These are phyloP conservation scores for Glaucidium brasilianum DNA, from an alignment of 2,113 vertebrate genomes.

Conservation along the genomic window DNA sequence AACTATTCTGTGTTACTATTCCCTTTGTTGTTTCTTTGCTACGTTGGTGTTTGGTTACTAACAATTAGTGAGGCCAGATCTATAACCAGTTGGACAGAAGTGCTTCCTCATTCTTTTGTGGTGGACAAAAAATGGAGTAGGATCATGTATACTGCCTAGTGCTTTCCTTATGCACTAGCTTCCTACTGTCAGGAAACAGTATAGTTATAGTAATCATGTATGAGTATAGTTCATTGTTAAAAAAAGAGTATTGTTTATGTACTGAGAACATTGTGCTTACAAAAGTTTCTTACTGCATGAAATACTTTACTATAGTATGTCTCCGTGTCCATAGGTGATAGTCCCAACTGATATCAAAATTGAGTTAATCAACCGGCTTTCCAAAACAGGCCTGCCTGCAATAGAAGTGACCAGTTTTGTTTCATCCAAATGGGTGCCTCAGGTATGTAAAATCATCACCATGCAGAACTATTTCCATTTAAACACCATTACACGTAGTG, in stretches of 20 bases:
- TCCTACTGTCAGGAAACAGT: not conserved
- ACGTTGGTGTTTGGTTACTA: not conserved
- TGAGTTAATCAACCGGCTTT: constrained; percentile 90
- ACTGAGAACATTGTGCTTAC: not conserved
- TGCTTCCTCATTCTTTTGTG: not conserved
- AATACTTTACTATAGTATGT: not conserved
- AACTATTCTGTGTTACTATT: not conserved
- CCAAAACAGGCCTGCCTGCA: constrained; percentile 86
- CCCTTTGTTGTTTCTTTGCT: not conserved
- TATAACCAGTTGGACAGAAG: not conserved
- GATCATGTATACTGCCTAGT: not conserved
- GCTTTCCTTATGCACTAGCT: not conserved
- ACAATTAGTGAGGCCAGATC: not conserved
- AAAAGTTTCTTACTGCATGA: not conserved
- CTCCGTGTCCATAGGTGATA: constrained; percentile 77
- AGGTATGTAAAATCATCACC: constrained; percentile 77
- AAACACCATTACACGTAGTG: not conserved
- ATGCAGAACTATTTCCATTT: not conserved
- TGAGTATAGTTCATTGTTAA: not conserved
- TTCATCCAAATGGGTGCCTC: constrained; percentile 93
- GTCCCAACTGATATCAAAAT: constrained; percentile 90
- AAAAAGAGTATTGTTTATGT: not conserved
- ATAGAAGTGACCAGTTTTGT: constrained; percentile 96
- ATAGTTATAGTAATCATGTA: not conserved
- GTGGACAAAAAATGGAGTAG: not conserved